A percentile compares a stretch with the other conserved stretches of the same genome.
These are phyloP conservation scores for Nasonia giraulti DNA, from an alignment of 1,140 invertebrate species.

Conservation along the genomic window DNA sequence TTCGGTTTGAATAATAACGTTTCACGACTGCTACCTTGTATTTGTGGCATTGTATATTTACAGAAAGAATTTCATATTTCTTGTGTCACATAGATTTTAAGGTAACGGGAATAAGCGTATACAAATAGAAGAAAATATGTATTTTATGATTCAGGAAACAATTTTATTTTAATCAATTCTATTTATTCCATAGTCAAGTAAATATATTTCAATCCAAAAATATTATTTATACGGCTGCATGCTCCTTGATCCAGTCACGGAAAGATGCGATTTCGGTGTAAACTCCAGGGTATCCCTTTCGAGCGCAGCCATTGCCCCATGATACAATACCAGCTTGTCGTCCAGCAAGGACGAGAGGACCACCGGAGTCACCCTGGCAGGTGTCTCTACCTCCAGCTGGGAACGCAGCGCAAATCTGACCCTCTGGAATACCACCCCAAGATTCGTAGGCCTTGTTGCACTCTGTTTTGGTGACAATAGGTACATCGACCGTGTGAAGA, in stretches of 20 bases:
- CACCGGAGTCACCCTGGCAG: conserved; percentile 81
- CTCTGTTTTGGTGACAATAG: conserved; percentile 38
- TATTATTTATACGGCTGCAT: not conserved
- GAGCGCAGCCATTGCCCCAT: conserved; percentile 81
- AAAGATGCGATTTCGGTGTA: conserved; percentile 75
- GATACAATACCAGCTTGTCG: conserved; percentile 81
- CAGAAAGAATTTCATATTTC: too few species aligned
- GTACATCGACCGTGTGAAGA: conserved; percentile 48
- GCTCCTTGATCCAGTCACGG: conserved; percentile 62
- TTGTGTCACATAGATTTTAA: too few species aligned
- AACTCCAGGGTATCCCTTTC: conserved; percentile 76
- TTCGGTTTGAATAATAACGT: too few species aligned
- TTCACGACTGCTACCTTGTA: too few species aligned
- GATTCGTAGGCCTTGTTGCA: conserved; percentile 45
- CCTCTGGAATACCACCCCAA: conserved; percentile 36
- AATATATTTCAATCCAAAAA: too few species aligned
- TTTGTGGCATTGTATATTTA: too few species aligned
- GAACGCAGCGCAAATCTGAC: conserved; percentile 40
- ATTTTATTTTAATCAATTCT: not conserved
- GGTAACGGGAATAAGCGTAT: not conserved
- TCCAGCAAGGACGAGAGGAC: conserved; percentile 75
- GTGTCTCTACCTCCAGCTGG: conserved; percentile 72
- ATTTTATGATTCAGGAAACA: not conserved
- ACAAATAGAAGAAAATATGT: not conserved
- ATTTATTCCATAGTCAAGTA: not conserved